These are phyloP conservation scores for Nannospalax galili DNA, from an alignment of 2,113 vertebrate species.

Conservation along the genomic window DNA sequence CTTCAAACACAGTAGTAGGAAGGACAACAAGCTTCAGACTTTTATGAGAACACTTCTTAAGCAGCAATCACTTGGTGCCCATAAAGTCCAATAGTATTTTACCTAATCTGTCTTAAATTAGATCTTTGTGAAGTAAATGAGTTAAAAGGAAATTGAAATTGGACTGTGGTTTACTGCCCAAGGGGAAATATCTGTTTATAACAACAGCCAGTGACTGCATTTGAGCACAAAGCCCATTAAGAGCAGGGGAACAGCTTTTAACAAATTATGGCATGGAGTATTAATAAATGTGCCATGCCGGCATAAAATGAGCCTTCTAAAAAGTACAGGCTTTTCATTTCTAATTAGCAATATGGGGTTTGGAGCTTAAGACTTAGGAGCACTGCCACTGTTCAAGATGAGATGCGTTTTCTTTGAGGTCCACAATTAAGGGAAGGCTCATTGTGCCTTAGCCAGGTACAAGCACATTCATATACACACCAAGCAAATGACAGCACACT, in stretches of 20 bases:
- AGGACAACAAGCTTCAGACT: neutral
- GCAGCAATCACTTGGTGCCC: slow-evolving; percentile 39
- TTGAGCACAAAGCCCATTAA: slow-evolving; percentile 66
- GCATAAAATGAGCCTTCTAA: slow-evolving; percentile 44
- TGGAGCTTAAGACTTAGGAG: neutral
- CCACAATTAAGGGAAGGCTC: neutral
- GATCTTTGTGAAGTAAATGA: slow-evolving; percentile 69
- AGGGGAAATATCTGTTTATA: slow-evolving; percentile 70
- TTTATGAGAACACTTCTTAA: slow-evolving; percentile 17
- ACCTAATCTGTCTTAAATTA: slow-evolving; percentile 75
- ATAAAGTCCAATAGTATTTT: slow-evolving; percentile 67
- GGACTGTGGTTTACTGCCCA: slow-evolving; percentile 66
- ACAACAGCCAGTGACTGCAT: slow-evolving; percentile 52
- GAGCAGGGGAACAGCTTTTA: slow-evolving; percentile 29
- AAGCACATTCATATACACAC: neutral
- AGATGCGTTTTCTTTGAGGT: neutral
- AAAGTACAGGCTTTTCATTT: slow-evolving; percentile 70
- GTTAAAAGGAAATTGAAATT: slow-evolving; percentile 73
- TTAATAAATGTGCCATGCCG: slow-evolving; percentile 57
- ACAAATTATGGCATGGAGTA: slow-evolving; percentile 50
- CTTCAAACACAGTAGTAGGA: neutral
- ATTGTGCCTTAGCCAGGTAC: neutral
- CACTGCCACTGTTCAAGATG: neutral
- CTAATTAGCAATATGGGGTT: slow-evolving; percentile 43
- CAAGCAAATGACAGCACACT: neutral